Evolutionary conservation across 2,888 invertebrate species (phyloP).

Genomic region (Volucella inflata): DNA sequence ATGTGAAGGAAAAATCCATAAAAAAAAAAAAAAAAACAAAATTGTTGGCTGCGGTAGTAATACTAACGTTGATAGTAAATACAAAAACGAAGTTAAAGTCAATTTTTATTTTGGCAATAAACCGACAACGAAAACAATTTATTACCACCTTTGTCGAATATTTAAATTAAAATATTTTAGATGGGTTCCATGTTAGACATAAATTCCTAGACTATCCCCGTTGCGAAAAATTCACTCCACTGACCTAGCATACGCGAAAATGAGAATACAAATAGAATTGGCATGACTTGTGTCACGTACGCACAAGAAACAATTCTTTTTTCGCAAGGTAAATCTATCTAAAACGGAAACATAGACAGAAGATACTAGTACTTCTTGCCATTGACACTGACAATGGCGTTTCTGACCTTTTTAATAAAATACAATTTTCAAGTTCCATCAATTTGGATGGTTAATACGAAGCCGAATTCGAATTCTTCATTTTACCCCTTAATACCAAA

Average conservation of each 20-base stretch:
- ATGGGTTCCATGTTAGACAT: conserved; percentile 12
- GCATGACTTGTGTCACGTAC: conserved; percentile 54
- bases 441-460: conserved; percentile 41
- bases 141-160: background rate
- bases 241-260: conserved; percentile 2
- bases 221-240: conserved; percentile 20
- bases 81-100: background rate
- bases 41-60: too few relatives aligned
- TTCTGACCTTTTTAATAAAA: conserved; percentile 50
- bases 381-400: background rate
- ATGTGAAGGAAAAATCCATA: background rate
- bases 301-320: conserved; percentile 1
- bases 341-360: conserved; percentile 9
- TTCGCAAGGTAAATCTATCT: conserved; percentile 8
- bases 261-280: conserved; percentile 19
- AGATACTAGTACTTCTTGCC: conserved; percentile 2
- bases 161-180: conserved; percentile 22
- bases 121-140: background rate
- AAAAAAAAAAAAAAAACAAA: background rate
- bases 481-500: conserved; percentile 25
- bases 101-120: conserved; percentile 16
- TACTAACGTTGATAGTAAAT: too few relatives aligned
- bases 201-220: background rate
- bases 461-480: conserved; percentile 19
- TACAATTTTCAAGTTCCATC: conserved; percentile 13